Base-by-base conservation (phyloP, 2,113 vertebrate genomes). In the Diphyllodes magnificus region DNA sequence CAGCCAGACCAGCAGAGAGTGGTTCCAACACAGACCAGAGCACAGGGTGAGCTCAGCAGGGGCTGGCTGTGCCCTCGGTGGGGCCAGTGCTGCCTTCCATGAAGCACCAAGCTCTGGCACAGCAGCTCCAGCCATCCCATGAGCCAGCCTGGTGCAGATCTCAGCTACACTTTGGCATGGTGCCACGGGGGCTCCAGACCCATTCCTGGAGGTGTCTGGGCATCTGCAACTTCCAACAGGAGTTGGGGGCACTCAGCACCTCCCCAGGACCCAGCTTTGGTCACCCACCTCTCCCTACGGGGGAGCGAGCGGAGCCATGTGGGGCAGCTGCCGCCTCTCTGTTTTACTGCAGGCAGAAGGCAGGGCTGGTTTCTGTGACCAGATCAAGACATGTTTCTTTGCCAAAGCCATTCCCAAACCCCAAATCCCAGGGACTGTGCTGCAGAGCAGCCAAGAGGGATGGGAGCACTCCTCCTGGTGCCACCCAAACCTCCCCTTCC, bases 1-100 rank as follows among this genome's bases (percentile, higher is more conserved):
- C 1, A 1, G 19, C 24, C 51, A 71, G 31, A n/a, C 3, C 4
- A 6, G 17, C 6, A 57, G 1, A 1, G 40, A 50, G 25, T 0
- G 0, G 44, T 11, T 49, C 60, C 3, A 4, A 3, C 49, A 25
- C 19, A 64, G 47, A 68, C 9, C 3, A 2, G 42, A 10, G 13
- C 44, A 45, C 2, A 5, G 53, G 5, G 12, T 0, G 6, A 80
- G 44, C 77, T 40, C 44, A 19, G 47, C 6, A 8, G 24, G 30
- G 44, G 59, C 45, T 61, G 60, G 12, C 17, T 1, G 0, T 15
- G 5, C n/a, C 51, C 61, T 75, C 4, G 1, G 3, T 0, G 6
- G 57, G 37, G 31, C 37, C 31, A 2, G 18, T 1, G 0, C 68
- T 54, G 57, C 77, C 19, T 47, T 47, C 69, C n/a, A 30, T 1